Percentiles rank a stretch among this genome's conserved stretches.
phyloP scores from a whole-genome alignment of 2,113 vertebrate genomes.

The Cepphus grylle region DNA sequence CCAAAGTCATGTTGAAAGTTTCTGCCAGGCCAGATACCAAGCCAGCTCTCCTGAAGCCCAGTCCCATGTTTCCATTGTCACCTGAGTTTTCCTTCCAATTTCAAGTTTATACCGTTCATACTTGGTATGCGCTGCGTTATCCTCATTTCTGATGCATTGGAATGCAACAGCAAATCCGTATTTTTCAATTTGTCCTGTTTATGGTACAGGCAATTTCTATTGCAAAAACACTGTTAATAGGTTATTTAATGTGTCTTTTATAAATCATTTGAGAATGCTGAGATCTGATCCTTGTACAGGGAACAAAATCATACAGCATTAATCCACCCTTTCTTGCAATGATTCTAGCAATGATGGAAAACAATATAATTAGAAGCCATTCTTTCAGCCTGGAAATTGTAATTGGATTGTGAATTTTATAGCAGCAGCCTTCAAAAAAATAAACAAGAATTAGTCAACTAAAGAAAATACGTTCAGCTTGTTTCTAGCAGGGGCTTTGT shows the following conservation, averaged over 20 bases:
- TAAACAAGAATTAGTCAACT: slow-evolving; percentile 48
- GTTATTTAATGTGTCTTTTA: slow-evolving; percentile 45
- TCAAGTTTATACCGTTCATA: background rate
- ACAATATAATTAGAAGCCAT: slow-evolving; percentile 41
- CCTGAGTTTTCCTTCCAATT: background rate
- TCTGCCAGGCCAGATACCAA: background rate
- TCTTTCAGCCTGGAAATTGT: slow-evolving; percentile 41
- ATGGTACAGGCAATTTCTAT: background rate
- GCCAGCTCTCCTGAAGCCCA: background rate
- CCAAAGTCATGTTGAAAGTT: background rate
- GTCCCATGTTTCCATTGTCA: background rate
- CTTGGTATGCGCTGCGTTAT: rapidly evolving
- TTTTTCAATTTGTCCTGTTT: slow-evolving; percentile 32
- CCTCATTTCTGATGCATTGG: background rate
- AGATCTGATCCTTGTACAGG: background rate
- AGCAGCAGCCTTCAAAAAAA: slow-evolving; percentile 24
- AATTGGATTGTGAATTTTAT: slow-evolving; percentile 62
- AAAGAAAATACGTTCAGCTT: slow-evolving; percentile 3
- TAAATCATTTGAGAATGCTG: background rate
- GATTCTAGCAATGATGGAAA: background rate
- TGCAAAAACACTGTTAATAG: slow-evolving; percentile 7
- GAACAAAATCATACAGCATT: background rate
- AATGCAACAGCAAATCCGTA: background rate
- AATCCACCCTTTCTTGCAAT: background rate
- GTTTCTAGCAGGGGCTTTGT: background rate